Conservation (phyloP, 2,888 invertebrate genomes). For the Caenorhabditis zanzibari region DNA sequence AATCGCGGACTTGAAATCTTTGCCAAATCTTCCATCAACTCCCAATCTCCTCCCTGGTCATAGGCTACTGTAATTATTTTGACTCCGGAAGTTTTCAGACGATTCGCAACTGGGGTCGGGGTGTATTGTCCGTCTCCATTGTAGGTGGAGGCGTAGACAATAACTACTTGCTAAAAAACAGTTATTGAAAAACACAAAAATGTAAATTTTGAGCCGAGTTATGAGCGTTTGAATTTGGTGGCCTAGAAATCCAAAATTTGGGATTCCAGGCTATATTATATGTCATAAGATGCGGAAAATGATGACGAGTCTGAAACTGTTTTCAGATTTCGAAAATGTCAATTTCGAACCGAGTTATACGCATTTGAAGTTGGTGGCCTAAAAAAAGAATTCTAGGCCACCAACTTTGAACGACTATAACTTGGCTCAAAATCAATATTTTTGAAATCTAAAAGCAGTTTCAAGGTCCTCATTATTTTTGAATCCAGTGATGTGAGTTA, state of each 20-base stretch:
- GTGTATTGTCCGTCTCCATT: slow-evolving; percentile 20
- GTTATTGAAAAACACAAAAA: too few species aligned
- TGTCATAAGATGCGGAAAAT: too few species aligned
- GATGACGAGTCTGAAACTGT: background rate
- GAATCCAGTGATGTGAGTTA: too few species aligned
- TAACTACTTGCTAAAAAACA: slow-evolving; percentile 25
- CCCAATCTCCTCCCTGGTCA: slow-evolving; percentile 39
- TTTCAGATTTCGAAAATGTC: too few species aligned
- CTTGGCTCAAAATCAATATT: background rate
- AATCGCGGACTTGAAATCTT: slow-evolving; percentile 35
- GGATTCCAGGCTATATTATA: too few species aligned
- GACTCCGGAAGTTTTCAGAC: slow-evolving; percentile 47
- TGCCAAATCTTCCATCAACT: slow-evolving; percentile 12
- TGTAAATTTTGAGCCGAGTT: too few species aligned
- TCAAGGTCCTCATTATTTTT: too few species aligned
- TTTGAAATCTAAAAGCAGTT: too few species aligned
- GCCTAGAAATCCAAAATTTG: too few species aligned
- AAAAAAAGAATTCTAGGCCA: slow-evolving; percentile 3
- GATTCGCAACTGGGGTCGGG: slow-evolving; percentile 42
- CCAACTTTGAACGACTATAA: background rate
- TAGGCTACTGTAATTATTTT: slow-evolving; percentile 54
- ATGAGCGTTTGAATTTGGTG: background rate
- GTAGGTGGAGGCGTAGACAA: slow-evolving; percentile 23
- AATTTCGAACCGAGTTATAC: too few species aligned
- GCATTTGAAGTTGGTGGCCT: background rate